A percentile compares a stretch with the other conserved stretches of the same genome.
These are phyloP conservation scores for Notospermus geniculatus DNA, from an alignment of 1,140 invertebrate species.

Conservation along the genomic window DNA sequence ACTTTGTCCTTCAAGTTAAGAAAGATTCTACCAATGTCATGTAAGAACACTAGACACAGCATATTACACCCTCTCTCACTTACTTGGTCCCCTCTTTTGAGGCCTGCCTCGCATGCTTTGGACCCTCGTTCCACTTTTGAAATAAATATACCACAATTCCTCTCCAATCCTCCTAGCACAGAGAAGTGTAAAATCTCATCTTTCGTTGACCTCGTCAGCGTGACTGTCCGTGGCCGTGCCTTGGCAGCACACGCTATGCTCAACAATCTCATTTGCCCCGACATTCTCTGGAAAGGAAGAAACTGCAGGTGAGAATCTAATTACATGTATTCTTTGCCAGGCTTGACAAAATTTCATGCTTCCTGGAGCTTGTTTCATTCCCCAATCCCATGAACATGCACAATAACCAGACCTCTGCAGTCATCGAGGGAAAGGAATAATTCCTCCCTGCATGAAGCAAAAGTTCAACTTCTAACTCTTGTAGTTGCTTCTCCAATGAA, in stretches of 20 bases:
- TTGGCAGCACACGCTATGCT: conserved; percentile 97
- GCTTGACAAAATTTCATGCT: no score
- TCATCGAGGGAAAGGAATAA: no score
- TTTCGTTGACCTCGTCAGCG: conserved; percentile 82
- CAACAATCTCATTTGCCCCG: conserved; percentile 70
- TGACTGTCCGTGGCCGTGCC: conserved; percentile 85
- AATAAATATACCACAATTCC: conserved; percentile 90
- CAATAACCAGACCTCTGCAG: no score
- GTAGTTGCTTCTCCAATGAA: no score
- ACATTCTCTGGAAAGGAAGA: conserved; percentile 43
- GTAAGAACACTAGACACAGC: not conserved
- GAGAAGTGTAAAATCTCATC: conserved; percentile 87
- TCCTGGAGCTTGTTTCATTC: no score
- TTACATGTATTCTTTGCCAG: no score
- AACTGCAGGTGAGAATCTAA: no score
- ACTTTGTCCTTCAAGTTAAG: no score
- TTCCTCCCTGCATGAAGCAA: no score
- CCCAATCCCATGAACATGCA: no score
- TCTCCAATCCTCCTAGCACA: conserved; percentile 84
- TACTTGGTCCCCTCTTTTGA: conserved; percentile 93
- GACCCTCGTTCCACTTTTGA: conserved; percentile 88
- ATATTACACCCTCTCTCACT: not conserved
- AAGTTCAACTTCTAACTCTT: no score
- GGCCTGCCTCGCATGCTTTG: conserved; percentile 92
- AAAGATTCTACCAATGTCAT: no score